Conservation (phyloP, 2,797 vertebrate genomes). For the Microctenopoma stevenorrisi region DNA sequence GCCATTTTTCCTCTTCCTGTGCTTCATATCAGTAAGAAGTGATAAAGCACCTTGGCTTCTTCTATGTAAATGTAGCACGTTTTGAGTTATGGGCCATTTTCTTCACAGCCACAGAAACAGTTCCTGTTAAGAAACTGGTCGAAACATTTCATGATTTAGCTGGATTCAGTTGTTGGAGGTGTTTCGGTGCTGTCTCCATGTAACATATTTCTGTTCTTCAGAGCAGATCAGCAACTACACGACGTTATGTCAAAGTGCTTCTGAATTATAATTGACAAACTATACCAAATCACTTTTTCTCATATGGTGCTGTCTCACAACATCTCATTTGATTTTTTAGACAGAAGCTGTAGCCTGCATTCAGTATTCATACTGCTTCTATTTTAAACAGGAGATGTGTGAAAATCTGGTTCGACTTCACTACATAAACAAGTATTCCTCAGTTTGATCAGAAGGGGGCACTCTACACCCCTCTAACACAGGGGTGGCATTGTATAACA, state of each 20-base stretch:
- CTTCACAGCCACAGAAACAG: background rate
- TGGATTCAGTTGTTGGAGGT: slow-evolving; percentile 26
- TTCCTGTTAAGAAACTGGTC: slow-evolving; percentile 18
- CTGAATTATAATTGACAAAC: slow-evolving; percentile 5
- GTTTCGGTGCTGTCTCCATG: slow-evolving; percentile 11
- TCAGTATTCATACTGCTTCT: background rate
- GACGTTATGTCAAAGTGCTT: slow-evolving; percentile 16
- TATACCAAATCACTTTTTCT: background rate
- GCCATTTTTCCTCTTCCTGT: slow-evolving; percentile 53
- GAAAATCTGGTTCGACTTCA: background rate
- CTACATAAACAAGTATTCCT: slow-evolving; percentile 12
- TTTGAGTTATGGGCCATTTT: slow-evolving; percentile 29
- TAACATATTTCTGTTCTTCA: slow-evolving; percentile 18
- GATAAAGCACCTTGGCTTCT: slow-evolving; percentile 20
- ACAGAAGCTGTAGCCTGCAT: slow-evolving; percentile 2
- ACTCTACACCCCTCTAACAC: slow-evolving; percentile 27
- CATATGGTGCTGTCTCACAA: background rate
- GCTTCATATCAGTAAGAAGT: slow-evolving; percentile 37
- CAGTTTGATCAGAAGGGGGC: slow-evolving; percentile 53
- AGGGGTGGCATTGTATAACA: slow-evolving; percentile 32
- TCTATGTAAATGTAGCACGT: slow-evolving; percentile 52
- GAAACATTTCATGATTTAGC: slow-evolving; percentile 34
- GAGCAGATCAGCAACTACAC: background rate
- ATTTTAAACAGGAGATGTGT: slow-evolving; percentile 15
- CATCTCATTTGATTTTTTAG: background rate